Evolutionary conservation across 2,888 invertebrate genomes (phyloP), one percentile per base, ranked within the genome.

Genomic region (Mesorhabditis sp.): DNA sequence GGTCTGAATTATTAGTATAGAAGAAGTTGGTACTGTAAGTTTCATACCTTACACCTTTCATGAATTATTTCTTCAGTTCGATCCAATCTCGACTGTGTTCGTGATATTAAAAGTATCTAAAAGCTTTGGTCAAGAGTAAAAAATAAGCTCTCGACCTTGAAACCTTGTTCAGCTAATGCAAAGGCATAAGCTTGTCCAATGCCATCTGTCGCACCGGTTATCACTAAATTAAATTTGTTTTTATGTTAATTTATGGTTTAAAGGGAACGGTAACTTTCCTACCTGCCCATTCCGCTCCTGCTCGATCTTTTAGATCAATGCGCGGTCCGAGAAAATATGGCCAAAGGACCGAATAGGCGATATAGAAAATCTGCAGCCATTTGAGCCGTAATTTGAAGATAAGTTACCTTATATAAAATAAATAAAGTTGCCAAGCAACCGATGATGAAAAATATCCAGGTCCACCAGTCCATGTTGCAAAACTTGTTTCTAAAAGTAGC

Each of bases 201-300:
- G 50, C 85, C 85, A 69, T 85, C 85, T 6, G 85, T 85, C 64
- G 80, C 76, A 45, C 85, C 85, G 43, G 85, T 85, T 0, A 85
- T 76, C 66, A 85, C 84, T 83, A 66, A 67, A 83, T 65, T 13
- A 10, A 44, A 66, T 13, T 50, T 2, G 58, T n/a, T 50, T 50
- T 13, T n/a, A 50, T 2, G 7, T 50, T n/a, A 2, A 2, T n/a
- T 50, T 50, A 50, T n/a, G 1, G n/a, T 50, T 50, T n/a, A 50
- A 50, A 10, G 7, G 7, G n/a, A 10, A 2, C 7, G 7, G 7
- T n/a, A 50, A 50, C 58, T 50, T 50, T 13, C 76, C 41, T 13
- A 82, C 82, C 82, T 45, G 83, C 83, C 82, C 82, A 83, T 45
- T 77, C 72, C 28, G 80, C 82, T 64, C 83, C 84, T 42, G 84